Conservation (phyloP, 2,113 vertebrate genomes). For the Leucoraja erinaceus region DNA sequence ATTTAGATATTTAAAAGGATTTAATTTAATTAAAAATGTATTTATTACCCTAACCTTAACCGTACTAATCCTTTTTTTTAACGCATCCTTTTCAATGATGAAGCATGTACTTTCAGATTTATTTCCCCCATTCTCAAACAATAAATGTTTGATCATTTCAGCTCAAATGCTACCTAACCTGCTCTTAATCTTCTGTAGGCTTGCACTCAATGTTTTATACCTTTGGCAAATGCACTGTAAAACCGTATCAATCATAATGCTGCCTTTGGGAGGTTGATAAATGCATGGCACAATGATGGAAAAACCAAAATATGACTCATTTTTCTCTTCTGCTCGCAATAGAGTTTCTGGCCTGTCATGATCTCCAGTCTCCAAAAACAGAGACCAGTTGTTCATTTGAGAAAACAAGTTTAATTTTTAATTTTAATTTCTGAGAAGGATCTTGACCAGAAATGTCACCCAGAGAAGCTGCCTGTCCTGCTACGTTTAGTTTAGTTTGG, state of each 20-base stretch:
- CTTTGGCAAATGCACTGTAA: conserved; percentile 14
- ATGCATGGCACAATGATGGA: neutral
- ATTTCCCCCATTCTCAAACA: neutral
- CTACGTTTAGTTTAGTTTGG: no score
- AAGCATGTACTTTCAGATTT: neutral
- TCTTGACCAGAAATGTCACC: no score
- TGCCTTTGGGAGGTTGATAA: conserved; percentile 21
- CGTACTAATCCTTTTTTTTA: no score
- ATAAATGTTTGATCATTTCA: neutral
- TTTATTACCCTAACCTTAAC: no score
- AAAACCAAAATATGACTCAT: conserved; percentile 24
- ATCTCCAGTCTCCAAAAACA: neutral
- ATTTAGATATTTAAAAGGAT: neutral
- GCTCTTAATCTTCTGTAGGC: neutral
- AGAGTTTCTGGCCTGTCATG: neutral
- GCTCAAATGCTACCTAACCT: neutral
- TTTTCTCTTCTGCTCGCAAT: conserved; percentile 22
- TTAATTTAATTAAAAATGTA: neutral
- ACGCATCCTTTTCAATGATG: neutral
- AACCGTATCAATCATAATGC: conserved; percentile 31
- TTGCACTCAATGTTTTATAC: conserved; percentile 13
- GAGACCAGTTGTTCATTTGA: neutral
- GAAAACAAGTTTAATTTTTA: no score
- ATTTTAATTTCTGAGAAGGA: no score
- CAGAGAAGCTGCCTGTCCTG: no score